Evolutionary conservation across 2,113 vertebrate species (phyloP), one percentile per base, ranked within the genome.

Genomic region (Gadus macrocephalus): DNA sequence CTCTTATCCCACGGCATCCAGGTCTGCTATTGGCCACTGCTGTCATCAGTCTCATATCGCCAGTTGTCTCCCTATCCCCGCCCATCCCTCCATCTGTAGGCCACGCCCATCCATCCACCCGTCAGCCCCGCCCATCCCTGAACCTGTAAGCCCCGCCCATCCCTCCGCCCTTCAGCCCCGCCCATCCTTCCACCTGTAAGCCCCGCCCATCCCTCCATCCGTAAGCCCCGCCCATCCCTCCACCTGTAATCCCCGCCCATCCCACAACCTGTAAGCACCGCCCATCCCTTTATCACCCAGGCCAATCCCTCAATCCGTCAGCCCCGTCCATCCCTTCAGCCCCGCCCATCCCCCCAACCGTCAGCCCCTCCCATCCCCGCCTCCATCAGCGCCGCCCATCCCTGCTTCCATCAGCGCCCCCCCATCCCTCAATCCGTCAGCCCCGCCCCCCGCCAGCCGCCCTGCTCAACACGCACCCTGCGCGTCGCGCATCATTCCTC

Each of bases 401-500:
- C 59, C 9, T 61, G n/a, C 58, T 20, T 61, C 59, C 59, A 61
- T 12, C 59, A 56, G 14, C 59, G 5, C 35, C 27, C 31, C 8
- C 17, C 78, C 72, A 64, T 70, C 77, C 67, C 5, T 68, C 67
- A 64, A 61, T 28, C 75, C 60, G 28, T 22, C 6, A 42, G 5
- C 42, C 7, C n/a, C 49, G 15, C 58, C 60, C 7, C 62, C 19
- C 61, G 58, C 74, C 62, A 75, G 71, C 72, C 53, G 64, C 53
- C 74, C 69, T 28, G 42, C 42, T 49, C 5, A 49, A 56, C 42
- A 55, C 62, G n/a, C 75, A 73, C 42, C 42, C 11, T 49, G 42
- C 42, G 73, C 72, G 63, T 75, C 80, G 69, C 75, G 72, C 85
- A 81, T 86, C 84, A 67, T 78, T 85, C 82, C 82, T 83, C 86